phyloP scores from a whole-genome alignment of 2,888 invertebrate genomes.

The Criorhina ranunculi region DNA sequence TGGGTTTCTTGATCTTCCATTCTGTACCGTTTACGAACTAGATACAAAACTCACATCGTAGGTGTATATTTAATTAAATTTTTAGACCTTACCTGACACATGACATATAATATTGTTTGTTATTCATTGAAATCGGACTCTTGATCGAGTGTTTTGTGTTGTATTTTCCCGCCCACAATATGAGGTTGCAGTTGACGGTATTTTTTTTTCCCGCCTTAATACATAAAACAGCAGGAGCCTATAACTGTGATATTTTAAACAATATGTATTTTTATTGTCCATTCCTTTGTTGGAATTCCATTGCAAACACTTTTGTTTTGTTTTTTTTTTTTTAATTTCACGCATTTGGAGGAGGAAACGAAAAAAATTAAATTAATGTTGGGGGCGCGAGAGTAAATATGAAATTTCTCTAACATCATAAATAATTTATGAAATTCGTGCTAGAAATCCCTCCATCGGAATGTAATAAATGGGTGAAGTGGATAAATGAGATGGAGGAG shows the following conservation, averaged over 20 bases:
- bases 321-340: constrained; percentile 7
- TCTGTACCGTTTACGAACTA: constrained; percentile 7
- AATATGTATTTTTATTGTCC: constrained; percentile 17
- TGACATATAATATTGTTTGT: constrained; percentile 24
- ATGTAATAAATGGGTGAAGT: constrained; percentile 19
- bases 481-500: constrained; percentile 13
- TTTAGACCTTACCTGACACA: background rate
- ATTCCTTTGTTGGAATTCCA: constrained; percentile 28
- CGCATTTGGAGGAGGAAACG: background rate
- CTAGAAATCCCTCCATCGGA: constrained; percentile 29
- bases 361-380: constrained; percentile 19
- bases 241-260: constrained; percentile 2
- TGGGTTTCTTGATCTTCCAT: constrained; percentile 37
- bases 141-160: constrained; percentile 37
- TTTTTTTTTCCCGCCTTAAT: background rate
- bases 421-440: constrained; percentile 66
- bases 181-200: background rate
- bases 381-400: constrained; percentile 48
- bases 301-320: constrained; percentile 17
- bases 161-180: constrained; percentile 22
- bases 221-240: constrained; percentile 18
- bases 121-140: constrained; percentile 24
- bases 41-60: background rate
- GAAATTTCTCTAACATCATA: constrained; percentile 63
- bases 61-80: constrained; percentile 16